phyloP scores from a whole-genome alignment of 2,113 vertebrate species.

The Ptilonorhynchus violaceus region DNA sequence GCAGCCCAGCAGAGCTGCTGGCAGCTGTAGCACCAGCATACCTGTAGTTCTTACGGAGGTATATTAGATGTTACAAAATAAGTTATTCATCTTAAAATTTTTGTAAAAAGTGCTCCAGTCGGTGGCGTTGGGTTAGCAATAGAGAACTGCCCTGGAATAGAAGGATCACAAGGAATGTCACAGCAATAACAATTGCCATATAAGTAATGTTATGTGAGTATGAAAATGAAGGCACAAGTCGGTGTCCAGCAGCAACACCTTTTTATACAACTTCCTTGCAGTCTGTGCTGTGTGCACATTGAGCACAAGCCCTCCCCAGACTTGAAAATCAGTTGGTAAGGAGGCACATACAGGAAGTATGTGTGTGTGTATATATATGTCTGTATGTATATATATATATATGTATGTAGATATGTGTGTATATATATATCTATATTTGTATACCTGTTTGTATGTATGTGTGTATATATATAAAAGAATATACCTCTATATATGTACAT shows the following conservation, averaged over 20 bases:
- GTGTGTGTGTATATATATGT: background rate
- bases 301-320: background rate
- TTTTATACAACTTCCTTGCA: background rate
- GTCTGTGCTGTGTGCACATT: too few species aligned
- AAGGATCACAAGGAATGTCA: background rate
- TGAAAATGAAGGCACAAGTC: background rate
- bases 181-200: background rate
- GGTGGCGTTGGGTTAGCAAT: accelerated
- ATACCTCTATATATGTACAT: background rate
- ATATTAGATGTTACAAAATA: background rate
- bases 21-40: background rate
- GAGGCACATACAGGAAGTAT: background rate
- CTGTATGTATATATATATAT: too few species aligned
- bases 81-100: background rate
- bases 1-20: too few species aligned
- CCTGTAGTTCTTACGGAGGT: background rate
- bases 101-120: too few species aligned
- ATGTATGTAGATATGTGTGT: too few species aligned
- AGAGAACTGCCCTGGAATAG: background rate
- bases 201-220: background rate
- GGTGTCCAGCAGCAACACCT: background rate
- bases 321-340: background rate
- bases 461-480: background rate
- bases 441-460: too few species aligned
- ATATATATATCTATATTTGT: too few species aligned